These are phyloP conservation scores for Aethes cnicana DNA, from an alignment of 2,888 invertebrate species.

Conservation along the genomic window DNA sequence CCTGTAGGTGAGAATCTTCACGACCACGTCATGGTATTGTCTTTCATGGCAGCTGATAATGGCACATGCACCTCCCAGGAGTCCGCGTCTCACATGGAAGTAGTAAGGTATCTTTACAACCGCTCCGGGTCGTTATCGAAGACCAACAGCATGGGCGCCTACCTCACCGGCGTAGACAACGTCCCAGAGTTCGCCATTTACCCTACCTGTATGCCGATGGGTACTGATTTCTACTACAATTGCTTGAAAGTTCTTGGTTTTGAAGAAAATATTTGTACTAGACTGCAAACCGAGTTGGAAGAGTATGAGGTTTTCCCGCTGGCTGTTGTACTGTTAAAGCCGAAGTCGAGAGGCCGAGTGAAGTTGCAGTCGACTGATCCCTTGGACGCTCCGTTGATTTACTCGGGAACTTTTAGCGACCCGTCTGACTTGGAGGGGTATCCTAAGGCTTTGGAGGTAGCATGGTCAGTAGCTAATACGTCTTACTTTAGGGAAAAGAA, in stretches of 20 bases:
- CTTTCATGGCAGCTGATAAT: constrained; percentile 51
- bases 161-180: constrained; percentile 42
- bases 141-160: constrained; percentile 56
- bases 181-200: constrained; percentile 65
- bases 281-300: constrained; percentile 45
- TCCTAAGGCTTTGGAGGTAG: constrained; percentile 50
- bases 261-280: constrained; percentile 47
- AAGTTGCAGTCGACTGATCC: constrained; percentile 49
- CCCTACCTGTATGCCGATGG: constrained; percentile 52
- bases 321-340: constrained; percentile 61
- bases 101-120: constrained; percentile 59
- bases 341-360: constrained; percentile 61
- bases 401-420: constrained; percentile 58
- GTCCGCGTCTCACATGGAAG: constrained; percentile 43
- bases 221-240: constrained; percentile 40
- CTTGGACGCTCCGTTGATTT: constrained; percentile 54
- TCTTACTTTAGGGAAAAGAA: constrained; percentile 51
- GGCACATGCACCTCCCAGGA: constrained; percentile 52
- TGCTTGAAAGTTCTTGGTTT: constrained; percentile 52
- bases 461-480: constrained; percentile 50
- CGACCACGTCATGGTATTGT: constrained; percentile 63
- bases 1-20: constrained; percentile 67
- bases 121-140: constrained; percentile 49
- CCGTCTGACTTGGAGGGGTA: constrained; percentile 50
- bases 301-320: constrained; percentile 53